Evolutionary conservation across 2,113 vertebrate genomes (phyloP), one percentile per base, ranked within the genome.

Genomic region (Corythornis cristatus): DNA sequence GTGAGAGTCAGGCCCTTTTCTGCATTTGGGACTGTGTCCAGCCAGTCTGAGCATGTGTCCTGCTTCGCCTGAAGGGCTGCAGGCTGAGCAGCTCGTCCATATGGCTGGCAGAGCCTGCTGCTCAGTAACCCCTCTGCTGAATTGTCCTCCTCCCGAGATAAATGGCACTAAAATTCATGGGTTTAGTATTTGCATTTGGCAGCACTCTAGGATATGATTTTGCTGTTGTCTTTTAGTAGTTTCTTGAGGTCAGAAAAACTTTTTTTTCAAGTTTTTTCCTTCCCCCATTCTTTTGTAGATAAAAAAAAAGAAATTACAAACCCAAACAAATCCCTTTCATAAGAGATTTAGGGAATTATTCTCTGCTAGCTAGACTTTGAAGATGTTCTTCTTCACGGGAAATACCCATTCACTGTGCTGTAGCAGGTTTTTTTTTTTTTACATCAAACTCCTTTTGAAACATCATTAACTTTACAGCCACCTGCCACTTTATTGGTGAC

Each of bases 1-100:
- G 60, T 73, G 75, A 78, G 74, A 89, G 62, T 90, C 62, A 90
- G 56, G 35, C n/a, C 8, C 22, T 92, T 92, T 92, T 87, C 81
- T 89, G 51, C 82, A 35, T 54, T 29, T 50, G 71, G 46, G 81
- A 72, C 51, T 83, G 75, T 89, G 60, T 84, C 87, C 89, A 86
- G 67, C 46, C 37, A 68, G 43, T 70, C 62, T 68, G 78, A 93
- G 74, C 74, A 15, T 77, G 62, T 83, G 84, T 88, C 67, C 61
- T 86, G 26, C 64, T 85, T 89, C 2, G 15, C 83, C 93, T 89
- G 51, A 64, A 89, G 71, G 65, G 43, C 75, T 77, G 67, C 23
- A 62, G 86, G 31, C 58, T 94, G 72, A 83, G 40, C 46, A 71
- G 11, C 54, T 46, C 58, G 76, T 50, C 54, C 62, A 22, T 2